Evolutionary conservation across 2,888 invertebrate species (phyloP).

Genomic region (Tribolium freemani): DNA sequence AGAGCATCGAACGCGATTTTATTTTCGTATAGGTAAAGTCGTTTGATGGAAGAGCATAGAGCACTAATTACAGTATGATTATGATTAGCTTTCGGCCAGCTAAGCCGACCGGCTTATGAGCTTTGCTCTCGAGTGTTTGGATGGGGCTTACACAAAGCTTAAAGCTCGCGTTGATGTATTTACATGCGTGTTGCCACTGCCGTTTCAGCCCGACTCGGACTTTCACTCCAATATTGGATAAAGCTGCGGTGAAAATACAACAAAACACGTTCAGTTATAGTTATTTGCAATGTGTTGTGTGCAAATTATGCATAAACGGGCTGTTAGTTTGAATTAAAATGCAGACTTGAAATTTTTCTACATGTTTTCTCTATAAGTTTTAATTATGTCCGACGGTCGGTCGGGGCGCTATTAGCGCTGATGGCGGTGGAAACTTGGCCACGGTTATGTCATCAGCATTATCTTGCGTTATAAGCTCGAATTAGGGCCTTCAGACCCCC

Average conservation of each 20-base stretch:
- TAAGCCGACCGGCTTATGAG: constrained; percentile 66
- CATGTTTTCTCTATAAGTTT: constrained; percentile 29
- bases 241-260: constrained; percentile 34
- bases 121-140: constrained; percentile 65
- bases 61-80: constrained; percentile 68
- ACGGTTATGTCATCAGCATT: constrained; percentile 39
- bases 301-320: background rate
- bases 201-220: constrained; percentile 28
- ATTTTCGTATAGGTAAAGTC: constrained; percentile 5
- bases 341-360: constrained; percentile 1
- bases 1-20: constrained; percentile 4
- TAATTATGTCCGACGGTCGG: constrained; percentile 31
- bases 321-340: background rate
- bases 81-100: constrained; percentile 68
- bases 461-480: constrained; percentile 30
- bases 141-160: constrained; percentile 64
- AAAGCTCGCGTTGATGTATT: constrained; percentile 62
- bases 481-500: constrained; percentile 29
- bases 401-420: constrained; percentile 25
- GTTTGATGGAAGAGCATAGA: constrained; percentile 29
- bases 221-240: constrained; percentile 34
- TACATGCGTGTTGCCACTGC: constrained; percentile 49
- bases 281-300: background rate
- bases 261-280: constrained; percentile 5
- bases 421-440: constrained; percentile 34